Evolutionary conservation across 2,888 invertebrate genomes (phyloP).

Genomic region (Spodoptera littoralis): DNA sequence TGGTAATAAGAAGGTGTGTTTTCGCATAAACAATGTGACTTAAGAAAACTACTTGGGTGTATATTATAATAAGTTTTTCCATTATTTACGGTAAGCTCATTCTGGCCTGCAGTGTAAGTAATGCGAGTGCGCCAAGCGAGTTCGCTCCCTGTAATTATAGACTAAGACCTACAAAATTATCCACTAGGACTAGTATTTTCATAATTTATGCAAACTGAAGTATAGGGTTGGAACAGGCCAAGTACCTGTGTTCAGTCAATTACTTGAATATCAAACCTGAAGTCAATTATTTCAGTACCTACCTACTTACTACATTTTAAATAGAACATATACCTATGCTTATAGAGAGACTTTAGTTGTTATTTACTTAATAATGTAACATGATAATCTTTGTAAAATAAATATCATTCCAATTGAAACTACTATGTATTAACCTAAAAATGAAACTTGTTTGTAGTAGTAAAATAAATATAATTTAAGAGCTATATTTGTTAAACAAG

Average conservation of each 20-base stretch:
- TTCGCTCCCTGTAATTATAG: constrained; percentile 71
- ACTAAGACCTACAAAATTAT: constrained; percentile 70
- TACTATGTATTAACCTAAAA: too few relatives aligned
- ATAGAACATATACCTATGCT: too few relatives aligned
- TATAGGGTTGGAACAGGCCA: constrained; percentile 67
- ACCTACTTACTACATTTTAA: not conserved
- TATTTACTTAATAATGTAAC: too few relatives aligned
- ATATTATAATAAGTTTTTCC: constrained; percentile 47
- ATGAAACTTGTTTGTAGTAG: too few relatives aligned
- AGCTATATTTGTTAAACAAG: too few relatives aligned
- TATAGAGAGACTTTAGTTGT: too few relatives aligned
- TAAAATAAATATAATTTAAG: too few relatives aligned
- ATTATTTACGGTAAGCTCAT: constrained; percentile 53
- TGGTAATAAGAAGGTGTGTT: too few relatives aligned
- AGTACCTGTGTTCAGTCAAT: constrained; percentile 62
- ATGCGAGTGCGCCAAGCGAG: constrained; percentile 51
- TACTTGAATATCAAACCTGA: constrained; percentile 49
- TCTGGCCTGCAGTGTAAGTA: constrained; percentile 57
- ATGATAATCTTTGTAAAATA: too few relatives aligned
- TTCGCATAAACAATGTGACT: too few relatives aligned
- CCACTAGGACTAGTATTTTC: constrained; percentile 67
- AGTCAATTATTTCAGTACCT: constrained; percentile 25
- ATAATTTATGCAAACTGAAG: constrained; percentile 75
- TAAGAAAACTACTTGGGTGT: not conserved
- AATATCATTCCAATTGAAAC: too few relatives aligned